These are phyloP conservation scores for Ridgeia piscesae DNA, from an alignment of 1,140 invertebrate genomes.

Conservation along the genomic window DNA sequence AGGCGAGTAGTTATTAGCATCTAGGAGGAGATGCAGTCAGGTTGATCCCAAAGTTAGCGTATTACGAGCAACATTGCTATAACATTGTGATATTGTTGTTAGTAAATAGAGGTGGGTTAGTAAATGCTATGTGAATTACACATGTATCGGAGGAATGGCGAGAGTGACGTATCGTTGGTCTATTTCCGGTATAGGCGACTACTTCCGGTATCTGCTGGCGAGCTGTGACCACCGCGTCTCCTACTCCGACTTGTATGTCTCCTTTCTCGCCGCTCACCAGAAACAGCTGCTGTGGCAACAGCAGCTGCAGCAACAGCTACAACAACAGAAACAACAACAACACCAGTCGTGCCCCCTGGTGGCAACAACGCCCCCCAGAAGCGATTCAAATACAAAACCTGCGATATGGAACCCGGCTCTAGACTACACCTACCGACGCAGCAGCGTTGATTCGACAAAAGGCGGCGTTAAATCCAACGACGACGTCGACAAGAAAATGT, in stretches of 20 bases:
- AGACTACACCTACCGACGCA: slow-evolving; percentile 19
- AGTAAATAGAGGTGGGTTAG: too few species aligned
- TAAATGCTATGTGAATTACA: too few species aligned
- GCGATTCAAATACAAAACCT: not conserved
- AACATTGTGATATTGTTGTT: too few species aligned
- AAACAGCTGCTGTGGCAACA: not conserved
- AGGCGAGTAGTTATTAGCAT: too few species aligned
- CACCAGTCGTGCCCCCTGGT: not conserved
- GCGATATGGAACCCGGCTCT: slow-evolving; percentile 31
- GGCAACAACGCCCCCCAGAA: slow-evolving; percentile 7
- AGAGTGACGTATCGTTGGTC: not conserved
- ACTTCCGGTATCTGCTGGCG: slow-evolving; percentile 15
- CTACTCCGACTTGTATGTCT: slow-evolving; percentile 16
- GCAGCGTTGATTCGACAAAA: not conserved
- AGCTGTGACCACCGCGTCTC: not conserved
- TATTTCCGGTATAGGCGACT: not conserved
- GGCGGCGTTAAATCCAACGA: not conserved
- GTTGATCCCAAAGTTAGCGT: too few species aligned
- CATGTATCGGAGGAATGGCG: too few species aligned
- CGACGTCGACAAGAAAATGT: not conserved
- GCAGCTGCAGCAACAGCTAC: slow-evolving; percentile 10
- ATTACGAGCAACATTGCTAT: too few species aligned
- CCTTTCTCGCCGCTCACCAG: slow-evolving; percentile 15
- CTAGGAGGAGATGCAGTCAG: too few species aligned
- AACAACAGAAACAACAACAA: slow-evolving; percentile 9